A percentile compares a stretch with the other conserved stretches of the same genome.
Conservation (phyloP, 2,113 vertebrate genomes). For the Nannobrachium achirus region DNA sequence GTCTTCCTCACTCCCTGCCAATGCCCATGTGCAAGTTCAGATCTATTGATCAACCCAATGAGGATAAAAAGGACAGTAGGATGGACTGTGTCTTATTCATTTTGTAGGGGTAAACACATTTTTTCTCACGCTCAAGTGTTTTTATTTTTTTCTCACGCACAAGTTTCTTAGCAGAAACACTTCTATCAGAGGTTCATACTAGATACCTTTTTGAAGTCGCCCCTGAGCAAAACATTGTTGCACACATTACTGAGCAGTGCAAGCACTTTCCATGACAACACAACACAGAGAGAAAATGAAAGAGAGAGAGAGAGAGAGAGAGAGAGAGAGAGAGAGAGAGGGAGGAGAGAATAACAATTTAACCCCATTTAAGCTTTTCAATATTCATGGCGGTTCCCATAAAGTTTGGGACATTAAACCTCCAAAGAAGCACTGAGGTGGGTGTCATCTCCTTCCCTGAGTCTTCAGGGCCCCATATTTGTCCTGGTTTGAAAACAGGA, state of each 20-base stretch:
- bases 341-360: constrained; percentile 52
- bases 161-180: constrained; percentile 37
- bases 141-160: constrained; percentile 35
- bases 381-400: constrained; percentile 64
- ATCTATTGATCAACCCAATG: too few species aligned
- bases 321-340: constrained; percentile 12
- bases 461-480: constrained; percentile 18
- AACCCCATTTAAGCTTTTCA: constrained; percentile 56
- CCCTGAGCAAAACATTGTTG: constrained; percentile 60
- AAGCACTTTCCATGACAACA: constrained; percentile 68
- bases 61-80: too few species aligned
- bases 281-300: constrained; percentile 9
- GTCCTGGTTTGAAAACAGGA: constrained; percentile 17
- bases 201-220: constrained; percentile 55
- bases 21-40: too few species aligned
- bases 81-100: too few species aligned
- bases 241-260: constrained; percentile 59
- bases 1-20: too few species aligned
- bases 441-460: constrained; percentile 53
- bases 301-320: constrained; percentile 16
- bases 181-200: constrained; percentile 61
- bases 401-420: constrained; percentile 64
- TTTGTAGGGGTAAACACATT: constrained; percentile 16
- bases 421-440: constrained; percentile 51
- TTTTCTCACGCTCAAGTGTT: constrained; percentile 33